Base-by-base conservation (phyloP, 2,113 vertebrate genomes). In the Cebidichthys violaceus region DNA sequence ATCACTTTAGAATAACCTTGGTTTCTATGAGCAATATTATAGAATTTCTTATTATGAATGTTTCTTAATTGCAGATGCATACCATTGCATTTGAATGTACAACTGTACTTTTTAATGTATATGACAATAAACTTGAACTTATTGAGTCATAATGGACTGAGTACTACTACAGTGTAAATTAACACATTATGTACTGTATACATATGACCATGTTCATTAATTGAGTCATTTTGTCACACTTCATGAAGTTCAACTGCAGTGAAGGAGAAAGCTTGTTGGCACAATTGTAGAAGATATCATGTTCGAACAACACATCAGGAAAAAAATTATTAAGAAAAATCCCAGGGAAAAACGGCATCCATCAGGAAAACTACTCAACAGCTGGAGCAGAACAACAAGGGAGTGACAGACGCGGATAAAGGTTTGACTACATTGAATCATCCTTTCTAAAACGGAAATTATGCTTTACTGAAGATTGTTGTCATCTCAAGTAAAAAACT, bases 401-500 rank as follows among this genome's bases (percentile, higher is more conserved):
- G 41, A 80, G 79, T 61, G 61, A 83, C 29, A 47, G 57, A 54
- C 27, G 8, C 13, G 22, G 75, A 84, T 59, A 24, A 67, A 73
- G 59, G 52, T 75, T 33, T 57, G 50, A 69, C 20, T 39, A 24
- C 62, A 55, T 3, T 62, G n/a, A 70, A 47, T 39, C 61, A 11
- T 66, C n/a, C 0, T 37, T 17, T 52, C 9, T 14, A 7, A 61
- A 87, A 60, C 20, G 11, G n/a, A 73, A 70, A 79, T 70, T 73
- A 76, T 6, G 27, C 68, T 59, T 70, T 76, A 55, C 62, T 47
- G 50, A 64, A 22, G 2, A 61, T 39, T 35, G 75, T 52, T 77
- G 79, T 86, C 72, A 86, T 80, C 61, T 41, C n/a, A 9, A 47
- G 72, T 68, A 67, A 67, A 77, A 85, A 75, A 66, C 47, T 7